Base-by-base conservation (phyloP, 2,888 invertebrate species). In the Oligia latruncula region DNA sequence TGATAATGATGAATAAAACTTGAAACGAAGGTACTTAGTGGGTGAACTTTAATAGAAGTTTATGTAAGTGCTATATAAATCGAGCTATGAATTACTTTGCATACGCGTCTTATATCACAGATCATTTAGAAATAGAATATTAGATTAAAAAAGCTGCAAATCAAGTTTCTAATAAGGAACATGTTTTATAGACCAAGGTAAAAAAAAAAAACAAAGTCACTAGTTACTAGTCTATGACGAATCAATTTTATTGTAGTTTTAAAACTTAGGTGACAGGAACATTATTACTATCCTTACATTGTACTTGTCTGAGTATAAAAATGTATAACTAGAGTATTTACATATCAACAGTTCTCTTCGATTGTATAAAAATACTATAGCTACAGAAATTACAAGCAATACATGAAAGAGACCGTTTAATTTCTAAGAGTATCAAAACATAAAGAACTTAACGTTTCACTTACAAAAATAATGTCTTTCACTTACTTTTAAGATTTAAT, bases 231-330 rank as follows among this genome's bases (percentile, higher is more conserved):
- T 74, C 74, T 80, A 80, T 77, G 66, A 80, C 73, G 58, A 67
- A 71, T 66, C 20, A 43, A 65, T 80, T 85, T 87, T 78, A 83
- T 84, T 83, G 68, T 73, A 79, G 58, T 77, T 81, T 67, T 62
- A 65, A 82, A 80, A 81, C 40, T 62, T 73, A 65, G 55, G 60
- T 40, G 74, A 83, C 81, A 88, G 89, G 88, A 88, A 88, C 86
- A 83, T 68, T 80, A 74, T 76, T 79, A 71, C 76, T 83, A 81
- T 86, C 68, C 67, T 77, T 83, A 86, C 2, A 64, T 67, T 78
- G 55, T 78, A 87, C 73, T 80, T 80, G 40, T 68, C 17, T 87
- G 80, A 83, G 74, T 79, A 84, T 76, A 83, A 83, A 68, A 76
- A 67, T 55, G 15, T 49, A 65, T 71, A 62, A 62, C 55, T 76